Conservation (phyloP, 2,113 vertebrate species). For the Cavia porcellus region DNA sequence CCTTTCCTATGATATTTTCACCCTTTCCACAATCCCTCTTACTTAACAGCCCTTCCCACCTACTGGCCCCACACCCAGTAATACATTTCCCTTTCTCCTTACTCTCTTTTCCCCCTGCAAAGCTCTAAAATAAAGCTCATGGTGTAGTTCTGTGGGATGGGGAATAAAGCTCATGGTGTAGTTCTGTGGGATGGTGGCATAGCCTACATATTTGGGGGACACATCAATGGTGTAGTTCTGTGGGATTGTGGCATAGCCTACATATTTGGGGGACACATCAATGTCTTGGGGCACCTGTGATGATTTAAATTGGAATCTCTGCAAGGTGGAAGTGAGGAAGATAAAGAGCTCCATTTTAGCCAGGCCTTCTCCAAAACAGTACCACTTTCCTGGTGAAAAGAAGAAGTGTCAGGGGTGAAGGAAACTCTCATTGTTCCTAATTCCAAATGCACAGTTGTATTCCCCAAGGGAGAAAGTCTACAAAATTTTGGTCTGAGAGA, state of each 20-base stretch:
- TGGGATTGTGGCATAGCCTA: conserved; percentile 69
- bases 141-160: not conserved
- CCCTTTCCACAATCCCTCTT: not conserved
- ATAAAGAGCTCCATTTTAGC: conserved; percentile 81
- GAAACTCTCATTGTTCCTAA: not conserved
- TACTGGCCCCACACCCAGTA: no score
- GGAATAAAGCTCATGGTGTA: conserved; percentile 70
- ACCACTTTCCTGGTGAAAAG: conserved; percentile 73
- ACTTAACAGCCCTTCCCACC: rapidly evolving
- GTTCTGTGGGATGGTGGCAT: conserved; percentile 47
- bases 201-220: conserved; percentile 41
- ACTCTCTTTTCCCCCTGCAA: rapidly evolving
- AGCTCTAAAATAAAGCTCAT: conserved; percentile 34
- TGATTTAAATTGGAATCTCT: conserved; percentile 73
- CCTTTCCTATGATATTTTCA: not conserved
- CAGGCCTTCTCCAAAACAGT: conserved; percentile 74
- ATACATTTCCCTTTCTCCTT: no score
- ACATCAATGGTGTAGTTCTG: conserved; percentile 58
- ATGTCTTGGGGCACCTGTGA: conserved; percentile 54
- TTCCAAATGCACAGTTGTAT: rapidly evolving
- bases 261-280: not conserved
- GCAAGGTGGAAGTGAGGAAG: conserved; percentile 75
- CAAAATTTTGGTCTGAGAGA: not conserved
- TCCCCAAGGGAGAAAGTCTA: not conserved
- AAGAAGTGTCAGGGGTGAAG: not conserved